These are phyloP conservation scores for Drosophila punjabiensis DNA, from an alignment of 1,140 invertebrate species.

Conservation along the genomic window DNA sequence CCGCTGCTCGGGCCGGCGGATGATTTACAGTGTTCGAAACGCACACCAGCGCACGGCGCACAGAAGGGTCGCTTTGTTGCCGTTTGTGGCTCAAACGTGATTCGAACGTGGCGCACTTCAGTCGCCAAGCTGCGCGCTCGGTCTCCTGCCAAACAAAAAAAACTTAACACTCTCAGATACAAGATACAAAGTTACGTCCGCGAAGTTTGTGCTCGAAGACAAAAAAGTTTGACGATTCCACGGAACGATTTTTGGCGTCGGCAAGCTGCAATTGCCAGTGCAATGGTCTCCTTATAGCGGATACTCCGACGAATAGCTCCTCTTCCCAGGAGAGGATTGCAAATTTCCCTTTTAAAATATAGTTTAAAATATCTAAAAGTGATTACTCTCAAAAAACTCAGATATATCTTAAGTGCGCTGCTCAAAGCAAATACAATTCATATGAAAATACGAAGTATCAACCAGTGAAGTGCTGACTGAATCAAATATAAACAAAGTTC, in stretches of 20 bases:
- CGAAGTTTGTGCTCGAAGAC: conserved; percentile 30
- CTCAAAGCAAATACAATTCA: conserved; percentile 55
- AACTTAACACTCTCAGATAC: conserved; percentile 22
- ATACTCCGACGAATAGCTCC: conserved; percentile 28
- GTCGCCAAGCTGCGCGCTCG: conserved; percentile 77
- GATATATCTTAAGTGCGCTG: conserved; percentile 32
- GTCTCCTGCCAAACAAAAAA: conserved; percentile 37
- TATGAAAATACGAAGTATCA: conserved; percentile 19
- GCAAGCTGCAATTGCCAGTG: conserved; percentile 27
- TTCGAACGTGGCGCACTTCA: conserved; percentile 80
- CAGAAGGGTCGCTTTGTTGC: conserved; percentile 24
- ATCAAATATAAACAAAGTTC: conserved; percentile 12
- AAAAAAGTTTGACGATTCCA: conserved; percentile 11
- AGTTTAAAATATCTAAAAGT: conserved; percentile 8
- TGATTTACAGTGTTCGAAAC: conserved; percentile 83
- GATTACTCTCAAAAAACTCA: conserved; percentile 20
- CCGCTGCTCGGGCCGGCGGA: conserved; percentile 11
- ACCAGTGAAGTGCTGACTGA: conserved; percentile 46
- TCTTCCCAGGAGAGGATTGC: conserved; percentile 29
- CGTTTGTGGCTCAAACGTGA: conserved; percentile 67
- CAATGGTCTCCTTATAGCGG: conserved; percentile 36
- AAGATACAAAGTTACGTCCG: conserved; percentile 25
- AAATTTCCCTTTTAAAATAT: not conserved
- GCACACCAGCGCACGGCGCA: conserved; percentile 21
- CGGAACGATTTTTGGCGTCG: conserved; percentile 46